Evolutionary conservation across 1,140 invertebrate genomes (phyloP).

Genomic region (Chelonus insularis): DNA sequence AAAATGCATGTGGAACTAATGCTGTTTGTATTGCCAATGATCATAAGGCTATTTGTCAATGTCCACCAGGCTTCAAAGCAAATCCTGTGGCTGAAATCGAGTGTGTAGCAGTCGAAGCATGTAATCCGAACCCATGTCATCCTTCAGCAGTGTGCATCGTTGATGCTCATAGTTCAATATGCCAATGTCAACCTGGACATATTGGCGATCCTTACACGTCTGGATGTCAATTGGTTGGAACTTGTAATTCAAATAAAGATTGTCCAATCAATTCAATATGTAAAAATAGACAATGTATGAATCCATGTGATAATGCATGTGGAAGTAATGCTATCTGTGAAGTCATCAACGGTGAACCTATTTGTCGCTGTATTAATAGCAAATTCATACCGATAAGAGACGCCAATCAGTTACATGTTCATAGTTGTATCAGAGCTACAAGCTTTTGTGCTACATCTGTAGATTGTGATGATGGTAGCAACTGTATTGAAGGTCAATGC

Average conservation of each 20-base stretch:
- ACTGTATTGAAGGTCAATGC: slow-evolving; percentile 83
- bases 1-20: slow-evolving; percentile 82
- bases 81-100: slow-evolving; percentile 81
- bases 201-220: slow-evolving; percentile 74
- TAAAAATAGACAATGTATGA: slow-evolving; percentile 70
- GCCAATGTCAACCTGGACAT: slow-evolving; percentile 74
- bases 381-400: slow-evolving; percentile 67
- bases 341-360: slow-evolving; percentile 71
- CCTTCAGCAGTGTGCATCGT: slow-evolving; percentile 76
- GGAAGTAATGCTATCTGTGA: slow-evolving; percentile 78
- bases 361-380: slow-evolving; percentile 74
- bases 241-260: slow-evolving; percentile 71
- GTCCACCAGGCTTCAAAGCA: slow-evolving; percentile 77
- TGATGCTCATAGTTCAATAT: slow-evolving; percentile 57
- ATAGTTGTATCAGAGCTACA: slow-evolving; percentile 73
- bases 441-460: slow-evolving; percentile 69
- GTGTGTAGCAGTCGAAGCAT: slow-evolving; percentile 70
- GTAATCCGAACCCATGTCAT: slow-evolving; percentile 81
- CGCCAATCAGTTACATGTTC: slow-evolving; percentile 55
- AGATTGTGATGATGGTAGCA: slow-evolving; percentile 72
- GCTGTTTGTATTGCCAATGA: slow-evolving; percentile 86
- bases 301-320: slow-evolving; percentile 78
- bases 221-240: slow-evolving; percentile 76
- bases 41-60: slow-evolving; percentile 79
- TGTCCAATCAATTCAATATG: slow-evolving; percentile 78